Percentiles rank a stretch among this genome's conserved stretches.
phyloP scores from a whole-genome alignment of 2,888 invertebrate species.

The Drosophila nigricruria region DNA sequence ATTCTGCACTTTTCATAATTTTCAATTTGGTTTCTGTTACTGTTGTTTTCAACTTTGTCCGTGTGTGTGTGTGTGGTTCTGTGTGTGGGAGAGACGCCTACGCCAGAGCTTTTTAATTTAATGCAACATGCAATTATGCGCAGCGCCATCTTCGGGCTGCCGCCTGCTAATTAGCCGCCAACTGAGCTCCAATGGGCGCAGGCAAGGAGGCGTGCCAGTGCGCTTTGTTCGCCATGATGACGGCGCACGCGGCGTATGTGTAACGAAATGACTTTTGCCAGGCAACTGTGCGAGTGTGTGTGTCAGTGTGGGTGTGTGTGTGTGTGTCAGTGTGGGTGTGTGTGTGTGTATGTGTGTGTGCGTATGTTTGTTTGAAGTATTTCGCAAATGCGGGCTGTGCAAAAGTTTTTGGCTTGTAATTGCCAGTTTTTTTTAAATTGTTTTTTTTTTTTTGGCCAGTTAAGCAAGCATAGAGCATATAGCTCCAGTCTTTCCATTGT shows the following conservation, averaged over 20 bases:
- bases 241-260: conserved; percentile 50
- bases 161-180: conserved; percentile 63
- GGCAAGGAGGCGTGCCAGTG: conserved; percentile 21
- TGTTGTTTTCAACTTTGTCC: conserved; percentile 23
- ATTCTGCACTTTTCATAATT: conserved; percentile 62
- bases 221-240: conserved; percentile 29
- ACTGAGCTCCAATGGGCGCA: conserved; percentile 35
- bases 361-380: conserved; percentile 27
- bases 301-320: neutral
- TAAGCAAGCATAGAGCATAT: conserved; percentile 26
- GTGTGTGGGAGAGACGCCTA: conserved; percentile 13
- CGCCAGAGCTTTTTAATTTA: conserved; percentile 60
- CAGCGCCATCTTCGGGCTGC: conserved; percentile 67
- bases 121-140: conserved; percentile 70
- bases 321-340: neutral
- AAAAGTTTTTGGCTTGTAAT: conserved; percentile 56
- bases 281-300: conserved; percentile 1
- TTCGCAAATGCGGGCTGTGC: conserved; percentile 40
- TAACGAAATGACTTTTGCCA: conserved; percentile 35
- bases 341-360: conserved; percentile 9
- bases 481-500: conserved; percentile 21
- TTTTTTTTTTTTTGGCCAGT: conserved; percentile 23
- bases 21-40: conserved; percentile 56
- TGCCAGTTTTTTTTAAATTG: conserved; percentile 40
- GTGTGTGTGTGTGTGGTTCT: conserved; percentile 5